A percentile compares a stretch with the other conserved stretches of the same genome.
phyloP scores from a whole-genome alignment of 2,113 vertebrate species.

The Octodon degus region DNA sequence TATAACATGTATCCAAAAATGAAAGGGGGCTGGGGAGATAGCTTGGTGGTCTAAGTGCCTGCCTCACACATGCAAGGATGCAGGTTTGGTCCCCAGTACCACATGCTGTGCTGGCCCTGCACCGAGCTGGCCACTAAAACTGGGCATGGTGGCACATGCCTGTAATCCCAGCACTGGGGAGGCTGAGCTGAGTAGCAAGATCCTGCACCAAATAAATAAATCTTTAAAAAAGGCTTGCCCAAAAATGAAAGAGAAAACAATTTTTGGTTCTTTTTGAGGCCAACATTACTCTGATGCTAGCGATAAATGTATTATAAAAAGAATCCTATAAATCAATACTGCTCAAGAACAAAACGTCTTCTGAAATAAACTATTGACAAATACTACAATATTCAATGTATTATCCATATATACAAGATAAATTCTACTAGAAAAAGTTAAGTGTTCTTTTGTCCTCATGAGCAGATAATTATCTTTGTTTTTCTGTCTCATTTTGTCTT shows the following conservation, averaged over 20 bases:
- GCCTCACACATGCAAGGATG: too few species aligned
- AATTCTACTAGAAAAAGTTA: not conserved
- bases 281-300: not conserved
- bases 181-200: too few species aligned
- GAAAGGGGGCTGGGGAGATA: not conserved
- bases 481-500: constrained; percentile 14
- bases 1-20: not conserved
- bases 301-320: constrained; percentile 7
- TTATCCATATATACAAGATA: not conserved
- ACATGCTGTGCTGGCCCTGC: too few species aligned
- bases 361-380: not conserved
- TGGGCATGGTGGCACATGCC: too few species aligned
- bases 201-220: too few species aligned
- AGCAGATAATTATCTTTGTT: constrained; percentile 2
- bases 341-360: not conserved
- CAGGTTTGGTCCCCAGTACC: too few species aligned
- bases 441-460: not conserved
- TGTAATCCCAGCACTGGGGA: too few species aligned
- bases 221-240: too few species aligned
- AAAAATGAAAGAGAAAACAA: not conserved
- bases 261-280: constrained; percentile 22
- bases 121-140: too few species aligned
- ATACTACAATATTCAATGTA: not conserved
- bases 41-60: too few species aligned
- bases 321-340: not conserved